Evolutionary conservation across 2,113 vertebrate species (phyloP).

Genomic region (Panthera tigris): DNA sequence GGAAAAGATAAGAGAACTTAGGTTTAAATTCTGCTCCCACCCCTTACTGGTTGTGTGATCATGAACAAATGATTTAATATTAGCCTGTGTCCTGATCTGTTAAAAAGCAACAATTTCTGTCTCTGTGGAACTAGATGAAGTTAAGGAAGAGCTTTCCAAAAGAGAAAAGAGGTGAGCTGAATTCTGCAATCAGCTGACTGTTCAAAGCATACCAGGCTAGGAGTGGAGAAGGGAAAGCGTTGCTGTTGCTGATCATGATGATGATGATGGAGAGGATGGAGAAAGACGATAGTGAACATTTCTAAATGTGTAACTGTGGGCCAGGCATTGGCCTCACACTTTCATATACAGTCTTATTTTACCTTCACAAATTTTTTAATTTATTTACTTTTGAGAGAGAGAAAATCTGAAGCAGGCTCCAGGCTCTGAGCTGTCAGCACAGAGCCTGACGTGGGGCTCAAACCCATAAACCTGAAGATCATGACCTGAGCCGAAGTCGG

Average conservation of each 20-base stretch:
- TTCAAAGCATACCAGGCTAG: background rate
- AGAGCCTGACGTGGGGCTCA: too few species aligned
- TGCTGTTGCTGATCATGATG: background rate
- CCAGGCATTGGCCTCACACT: rapidly evolving
- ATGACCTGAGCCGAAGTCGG: too few species aligned
- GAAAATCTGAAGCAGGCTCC: too few species aligned
- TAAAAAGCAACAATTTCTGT: background rate
- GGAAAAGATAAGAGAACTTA: background rate
- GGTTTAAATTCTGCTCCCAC: background rate
- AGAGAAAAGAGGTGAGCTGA: background rate
- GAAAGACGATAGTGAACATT: rapidly evolving
- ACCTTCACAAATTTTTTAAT: background rate
- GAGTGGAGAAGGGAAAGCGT: background rate
- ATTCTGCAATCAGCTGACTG: background rate
- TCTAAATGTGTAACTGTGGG: background rate
- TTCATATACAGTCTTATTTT: background rate
- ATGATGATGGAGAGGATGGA: background rate
- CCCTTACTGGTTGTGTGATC: background rate
- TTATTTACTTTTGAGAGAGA: too few species aligned
- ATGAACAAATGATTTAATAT: background rate
- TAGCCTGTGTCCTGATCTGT: background rate
- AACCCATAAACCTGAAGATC: too few species aligned
- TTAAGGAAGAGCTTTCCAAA: background rate
- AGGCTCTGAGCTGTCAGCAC: too few species aligned
- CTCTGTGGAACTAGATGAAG: background rate